Conservation (phyloP, 2,888 invertebrate species). For the Latrodectus hesperus region DNA sequence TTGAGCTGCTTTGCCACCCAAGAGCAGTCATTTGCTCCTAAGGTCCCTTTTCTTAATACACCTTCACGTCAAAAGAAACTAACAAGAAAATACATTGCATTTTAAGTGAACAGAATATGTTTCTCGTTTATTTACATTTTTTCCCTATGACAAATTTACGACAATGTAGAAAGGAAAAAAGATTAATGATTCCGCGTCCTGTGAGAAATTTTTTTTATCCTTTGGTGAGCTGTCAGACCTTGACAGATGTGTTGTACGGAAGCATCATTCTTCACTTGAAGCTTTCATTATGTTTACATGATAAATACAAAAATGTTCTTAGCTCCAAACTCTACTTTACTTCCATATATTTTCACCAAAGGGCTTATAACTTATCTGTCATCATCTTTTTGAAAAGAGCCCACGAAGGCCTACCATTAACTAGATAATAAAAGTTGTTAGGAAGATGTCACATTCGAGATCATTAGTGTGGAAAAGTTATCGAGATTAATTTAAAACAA, state of each 20-base stretch:
- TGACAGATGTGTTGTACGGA: background rate
- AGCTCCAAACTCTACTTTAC: background rate
- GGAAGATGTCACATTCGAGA: background rate
- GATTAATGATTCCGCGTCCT: background rate
- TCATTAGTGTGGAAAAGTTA: background rate
- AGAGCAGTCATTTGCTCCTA: too few relatives aligned
- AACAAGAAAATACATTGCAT: background rate
- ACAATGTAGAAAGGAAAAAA: background rate
- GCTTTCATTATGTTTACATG: slow-evolving; percentile 5
- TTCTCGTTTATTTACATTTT: background rate
- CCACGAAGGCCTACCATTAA: background rate
- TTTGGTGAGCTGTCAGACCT: background rate
- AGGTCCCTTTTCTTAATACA: too few relatives aligned
- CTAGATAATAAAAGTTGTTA: background rate
- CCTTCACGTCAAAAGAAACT: too few relatives aligned
- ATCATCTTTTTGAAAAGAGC: background rate
- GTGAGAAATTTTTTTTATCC: background rate
- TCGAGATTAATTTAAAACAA: too few relatives aligned
- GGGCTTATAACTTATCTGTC: slow-evolving; percentile 1
- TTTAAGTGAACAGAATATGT: background rate
- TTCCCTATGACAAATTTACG: background rate
- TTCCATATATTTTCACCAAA: background rate
- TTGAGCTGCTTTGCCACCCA: too few relatives aligned
- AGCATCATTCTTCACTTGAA: slow-evolving; percentile 1
- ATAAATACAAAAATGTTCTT: background rate